Conservation (phyloP, 2,888 invertebrate species). For the Nephrotoma guestfalica region DNA sequence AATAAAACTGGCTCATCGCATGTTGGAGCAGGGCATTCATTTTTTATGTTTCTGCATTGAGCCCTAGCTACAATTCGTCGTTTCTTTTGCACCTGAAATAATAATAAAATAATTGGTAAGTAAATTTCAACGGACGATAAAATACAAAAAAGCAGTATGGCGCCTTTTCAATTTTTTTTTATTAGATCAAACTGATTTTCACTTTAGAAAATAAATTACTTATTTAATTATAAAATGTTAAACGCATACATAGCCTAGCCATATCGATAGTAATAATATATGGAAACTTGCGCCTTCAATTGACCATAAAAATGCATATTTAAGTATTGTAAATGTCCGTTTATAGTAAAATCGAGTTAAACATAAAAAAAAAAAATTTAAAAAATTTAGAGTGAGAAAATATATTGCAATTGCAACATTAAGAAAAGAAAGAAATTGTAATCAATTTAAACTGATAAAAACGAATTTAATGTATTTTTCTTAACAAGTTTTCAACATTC, state of each 20-base stretch:
- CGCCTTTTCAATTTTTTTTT: neutral
- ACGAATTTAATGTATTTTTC: neutral
- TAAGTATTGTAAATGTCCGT: neutral
- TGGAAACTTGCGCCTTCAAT: neutral
- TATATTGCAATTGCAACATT: neutral
- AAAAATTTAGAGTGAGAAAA: neutral
- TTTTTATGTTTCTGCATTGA: conserved; percentile 81
- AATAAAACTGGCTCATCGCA: conserved; percentile 75
- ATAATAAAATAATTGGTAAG: conserved; percentile 7
- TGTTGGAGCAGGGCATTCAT: conserved; percentile 75
- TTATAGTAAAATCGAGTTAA: neutral
- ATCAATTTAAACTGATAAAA: neutral
- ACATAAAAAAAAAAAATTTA: neutral
- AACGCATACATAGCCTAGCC: neutral
- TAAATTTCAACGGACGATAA: neutral
- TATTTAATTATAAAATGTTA: neutral
- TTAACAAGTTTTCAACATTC: neutral
- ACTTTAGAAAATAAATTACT: neutral
- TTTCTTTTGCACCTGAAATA: conserved; percentile 70
- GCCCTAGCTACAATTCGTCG: conserved; percentile 76
- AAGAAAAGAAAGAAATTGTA: neutral
- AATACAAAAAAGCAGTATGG: neutral
- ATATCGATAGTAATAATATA: neutral
- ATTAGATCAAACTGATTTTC: neutral
- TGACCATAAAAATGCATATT: neutral